Evolutionary conservation across 2,888 invertebrate species (phyloP), one percentile per base, ranked within the genome.

Genomic region (Drosophila setosimentum): DNA sequence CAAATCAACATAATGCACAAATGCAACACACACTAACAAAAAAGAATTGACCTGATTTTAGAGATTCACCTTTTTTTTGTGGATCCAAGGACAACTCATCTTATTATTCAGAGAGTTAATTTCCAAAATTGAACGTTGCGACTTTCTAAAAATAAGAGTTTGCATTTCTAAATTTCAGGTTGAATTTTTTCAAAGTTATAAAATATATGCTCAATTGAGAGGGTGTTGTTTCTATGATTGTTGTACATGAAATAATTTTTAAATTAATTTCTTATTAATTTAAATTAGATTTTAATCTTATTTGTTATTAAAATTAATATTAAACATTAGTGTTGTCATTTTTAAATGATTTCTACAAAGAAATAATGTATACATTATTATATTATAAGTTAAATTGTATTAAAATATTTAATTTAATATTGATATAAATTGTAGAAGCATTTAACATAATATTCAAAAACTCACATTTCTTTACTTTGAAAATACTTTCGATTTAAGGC

Each of bases 1-100:
- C 73, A 57, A 67, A 71, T 62, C 68, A 70, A 71, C 55, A 69
- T 55, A 40, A 29, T 48, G 21, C 11, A 37, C 67, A 49, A 42
- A 58, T 3, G 21, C 18, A 6, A 42, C 5, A 48, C 16, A 68
- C 18, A 62, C 3, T 45, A n/a, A 30, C 27, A 48, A n/a, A 29
- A 29, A 30, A 48, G 37, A 33, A 45, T 8, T 16, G 0, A 8
- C 2, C 4, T 2, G 1, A 24, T 24, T 16, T 45, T 16, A 16
- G 16, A 45, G 45, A 45, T 24, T 24, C 13, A 16, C 3, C 1
- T 21, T 21, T 21, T 13, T 21, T 42, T 11, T 13, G 42, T 42
- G 6, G 6, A 1, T 1, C n/a, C 40, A 40, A 40, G 4, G 4
- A 1, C 10, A 2, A 11, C 21, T 45, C 3, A 7, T 45, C 21